Percentiles rank a stretch among this genome's conserved stretches.
Conservation (phyloP, 2,797 vertebrate genomes). For the Muscicapa striata region DNA sequence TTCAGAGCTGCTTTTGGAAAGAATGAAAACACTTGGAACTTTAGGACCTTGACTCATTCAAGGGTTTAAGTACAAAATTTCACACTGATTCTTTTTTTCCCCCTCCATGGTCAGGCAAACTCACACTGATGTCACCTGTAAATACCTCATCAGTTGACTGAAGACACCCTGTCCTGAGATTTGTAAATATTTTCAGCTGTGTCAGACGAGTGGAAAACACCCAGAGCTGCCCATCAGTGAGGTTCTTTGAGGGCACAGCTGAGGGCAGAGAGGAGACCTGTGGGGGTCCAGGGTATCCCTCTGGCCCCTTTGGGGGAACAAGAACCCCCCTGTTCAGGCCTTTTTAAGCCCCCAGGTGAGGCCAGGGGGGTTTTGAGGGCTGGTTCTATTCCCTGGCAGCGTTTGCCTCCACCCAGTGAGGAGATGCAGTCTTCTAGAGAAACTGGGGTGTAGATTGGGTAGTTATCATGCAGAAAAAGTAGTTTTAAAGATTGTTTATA, state of each 20-base stretch:
- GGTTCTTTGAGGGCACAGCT: background rate
- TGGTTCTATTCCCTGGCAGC: too few species aligned
- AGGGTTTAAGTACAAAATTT: background rate
- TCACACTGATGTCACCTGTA: background rate
- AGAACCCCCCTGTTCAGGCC: too few species aligned
- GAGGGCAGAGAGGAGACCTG: slow-evolving; percentile 12
- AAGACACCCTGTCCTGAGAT: background rate
- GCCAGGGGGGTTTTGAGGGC: too few species aligned
- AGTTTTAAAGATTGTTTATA: too few species aligned
- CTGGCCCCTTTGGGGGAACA: too few species aligned
- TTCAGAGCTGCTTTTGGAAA: slow-evolving; percentile 34
- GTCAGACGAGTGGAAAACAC: slow-evolving; percentile 22
- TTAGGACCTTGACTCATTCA: slow-evolving; percentile 40
- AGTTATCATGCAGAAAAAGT: too few species aligned
- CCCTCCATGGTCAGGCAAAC: background rate
- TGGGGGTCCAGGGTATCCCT: too few species aligned
- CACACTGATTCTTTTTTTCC: background rate
- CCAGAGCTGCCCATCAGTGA: background rate
- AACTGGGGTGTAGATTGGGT: too few species aligned
- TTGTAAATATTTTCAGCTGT: slow-evolving; percentile 59
- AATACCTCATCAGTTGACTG: background rate
- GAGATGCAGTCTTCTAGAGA: too few species aligned
- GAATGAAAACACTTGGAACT: slow-evolving; percentile 33
- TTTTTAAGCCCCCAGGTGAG: too few species aligned
- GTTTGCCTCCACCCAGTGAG: too few species aligned